phyloP scores from a whole-genome alignment of 1,140 invertebrate genomes.

The Temnothorax longispinosus region DNA sequence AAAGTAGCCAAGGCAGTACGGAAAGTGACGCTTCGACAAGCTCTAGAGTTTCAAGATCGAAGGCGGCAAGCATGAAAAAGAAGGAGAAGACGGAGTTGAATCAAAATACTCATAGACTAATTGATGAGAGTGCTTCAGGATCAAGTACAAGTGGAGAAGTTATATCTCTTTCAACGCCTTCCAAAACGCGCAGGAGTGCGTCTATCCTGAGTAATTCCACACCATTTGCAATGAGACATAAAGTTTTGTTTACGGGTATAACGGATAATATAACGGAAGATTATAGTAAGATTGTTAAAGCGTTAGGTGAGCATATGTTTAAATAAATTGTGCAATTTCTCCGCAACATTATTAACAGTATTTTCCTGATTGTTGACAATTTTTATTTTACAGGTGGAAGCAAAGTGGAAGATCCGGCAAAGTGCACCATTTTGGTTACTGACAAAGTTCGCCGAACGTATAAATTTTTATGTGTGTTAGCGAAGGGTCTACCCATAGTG shows the following conservation, averaged over 20 bases:
- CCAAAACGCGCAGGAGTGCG: constrained; percentile 30
- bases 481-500: constrained; percentile 83
- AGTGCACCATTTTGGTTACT: constrained; percentile 84
- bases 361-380: not conserved
- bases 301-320: constrained; percentile 69
- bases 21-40: not conserved
- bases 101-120: not conserved
- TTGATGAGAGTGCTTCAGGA: not conserved
- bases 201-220: not conserved
- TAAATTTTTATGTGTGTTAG: constrained; percentile 85
- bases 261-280: constrained; percentile 65
- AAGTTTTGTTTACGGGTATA: constrained; percentile 77
- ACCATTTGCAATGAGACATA: constrained; percentile 52
- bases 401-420: constrained; percentile 78
- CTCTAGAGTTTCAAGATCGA: constrained; percentile 14
- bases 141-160: constrained; percentile 16
- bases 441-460: constrained; percentile 85
- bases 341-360: not conserved
- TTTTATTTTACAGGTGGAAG: constrained; percentile 78
- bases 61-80: not conserved
- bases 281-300: constrained; percentile 60
- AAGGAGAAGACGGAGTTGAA: not conserved
- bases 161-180: not conserved
- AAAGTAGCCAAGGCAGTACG: not conserved
- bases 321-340: not conserved